A percentile compares a stretch with the other conserved stretches of the same genome.
phyloP scores from a whole-genome alignment of 2,113 vertebrate species.

The Planiliza haematocheilus region DNA sequence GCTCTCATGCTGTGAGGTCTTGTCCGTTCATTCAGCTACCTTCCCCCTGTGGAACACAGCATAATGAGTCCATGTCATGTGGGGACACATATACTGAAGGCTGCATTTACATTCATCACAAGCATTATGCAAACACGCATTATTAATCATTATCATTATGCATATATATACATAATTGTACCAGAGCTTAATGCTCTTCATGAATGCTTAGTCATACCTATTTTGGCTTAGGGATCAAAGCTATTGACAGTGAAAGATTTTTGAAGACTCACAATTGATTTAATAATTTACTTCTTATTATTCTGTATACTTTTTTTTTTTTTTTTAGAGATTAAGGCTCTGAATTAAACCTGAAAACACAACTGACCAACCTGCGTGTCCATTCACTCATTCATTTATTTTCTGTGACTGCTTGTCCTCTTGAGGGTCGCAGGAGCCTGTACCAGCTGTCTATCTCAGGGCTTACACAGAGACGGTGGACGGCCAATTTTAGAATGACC shows the following conservation, averaged over 20 bases:
- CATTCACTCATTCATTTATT: too few species aligned
- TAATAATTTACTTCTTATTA: too few species aligned
- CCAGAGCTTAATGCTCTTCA: slow-evolving; percentile 25
- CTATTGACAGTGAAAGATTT: slow-evolving; percentile 10
- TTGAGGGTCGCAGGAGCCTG: too few species aligned
- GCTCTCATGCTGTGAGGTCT: slow-evolving; percentile 24
- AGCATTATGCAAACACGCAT: slow-evolving; percentile 58
- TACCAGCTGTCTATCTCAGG: too few species aligned
- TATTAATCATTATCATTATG: slow-evolving; percentile 60
- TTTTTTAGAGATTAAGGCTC: neutral
- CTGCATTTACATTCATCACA: slow-evolving; percentile 50
- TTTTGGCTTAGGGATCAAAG: neutral
- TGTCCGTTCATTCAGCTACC: slow-evolving; percentile 12
- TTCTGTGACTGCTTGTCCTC: too few species aligned
- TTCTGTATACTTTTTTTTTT: too few species aligned
- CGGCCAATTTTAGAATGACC: too few species aligned
- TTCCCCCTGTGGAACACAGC: slow-evolving; percentile 45
- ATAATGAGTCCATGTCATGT: slow-evolving; percentile 59
- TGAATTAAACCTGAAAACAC: neutral
- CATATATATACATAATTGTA: slow-evolving; percentile 55
- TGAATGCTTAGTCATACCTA: slow-evolving; percentile 27
- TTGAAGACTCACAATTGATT: neutral
- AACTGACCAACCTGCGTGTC: too few species aligned
- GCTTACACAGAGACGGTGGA: too few species aligned
- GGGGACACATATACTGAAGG: slow-evolving; percentile 41